A percentile compares a stretch with the other conserved stretches of the same genome.
These are phyloP conservation scores for Rhynchonycteris naso DNA, from an alignment of 2,797 vertebrate species.

Conservation along the genomic window DNA sequence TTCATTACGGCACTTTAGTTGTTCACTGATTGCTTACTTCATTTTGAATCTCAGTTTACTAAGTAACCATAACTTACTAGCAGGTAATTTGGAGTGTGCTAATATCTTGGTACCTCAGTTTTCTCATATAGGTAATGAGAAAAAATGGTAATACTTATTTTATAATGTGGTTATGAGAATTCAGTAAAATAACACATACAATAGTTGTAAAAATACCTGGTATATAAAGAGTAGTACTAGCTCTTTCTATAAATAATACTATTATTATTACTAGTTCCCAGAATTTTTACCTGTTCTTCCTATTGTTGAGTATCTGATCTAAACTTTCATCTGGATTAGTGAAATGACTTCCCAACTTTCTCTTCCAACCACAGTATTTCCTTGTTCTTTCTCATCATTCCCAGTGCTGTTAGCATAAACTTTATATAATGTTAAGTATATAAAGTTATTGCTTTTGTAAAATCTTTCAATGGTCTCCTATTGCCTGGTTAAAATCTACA, in stretches of 20 bases:
- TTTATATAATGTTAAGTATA: not conserved
- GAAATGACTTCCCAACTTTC: not conserved
- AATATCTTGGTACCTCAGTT: not conserved
- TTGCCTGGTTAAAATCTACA: not conserved
- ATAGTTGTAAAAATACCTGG: not conserved
- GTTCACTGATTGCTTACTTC: not conserved
- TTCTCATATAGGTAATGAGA: not conserved
- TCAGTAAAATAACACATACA: not conserved
- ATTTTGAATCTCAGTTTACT: not conserved
- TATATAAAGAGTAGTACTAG: not conserved
- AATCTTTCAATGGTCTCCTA: not conserved
- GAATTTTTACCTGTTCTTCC: not conserved
- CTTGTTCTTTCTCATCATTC: not conserved
- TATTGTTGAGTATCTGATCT: not conserved
- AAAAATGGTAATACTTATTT: not conserved
- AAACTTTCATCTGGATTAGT: not conserved
- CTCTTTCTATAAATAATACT: not conserved
- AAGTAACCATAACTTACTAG: not conserved
- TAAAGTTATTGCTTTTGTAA: not conserved
- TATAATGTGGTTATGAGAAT: not conserved
- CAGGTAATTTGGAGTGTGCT: not conserved
- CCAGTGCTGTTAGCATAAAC: not conserved
- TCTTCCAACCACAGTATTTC: not conserved
- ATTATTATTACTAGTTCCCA: not conserved
- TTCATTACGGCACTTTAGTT: no score